These are phyloP conservation scores for Sebastes cheni DNA, from an alignment of 2,797 vertebrate species.

Conservation along the genomic window DNA sequence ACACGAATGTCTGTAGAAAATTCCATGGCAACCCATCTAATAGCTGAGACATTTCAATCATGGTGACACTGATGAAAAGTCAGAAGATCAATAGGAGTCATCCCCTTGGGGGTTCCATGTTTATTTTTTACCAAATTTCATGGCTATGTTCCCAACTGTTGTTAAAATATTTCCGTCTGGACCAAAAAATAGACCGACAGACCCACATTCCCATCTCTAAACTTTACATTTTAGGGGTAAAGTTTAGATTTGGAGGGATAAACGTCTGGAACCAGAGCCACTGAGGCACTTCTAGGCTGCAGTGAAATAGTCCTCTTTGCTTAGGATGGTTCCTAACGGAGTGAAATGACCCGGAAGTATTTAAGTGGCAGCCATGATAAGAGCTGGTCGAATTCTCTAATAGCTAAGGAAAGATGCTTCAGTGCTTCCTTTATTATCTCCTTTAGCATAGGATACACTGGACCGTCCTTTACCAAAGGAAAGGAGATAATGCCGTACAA, in stretches of 20 bases:
- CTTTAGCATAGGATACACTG: no score
- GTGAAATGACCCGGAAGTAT: not conserved
- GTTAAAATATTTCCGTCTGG: not conserved
- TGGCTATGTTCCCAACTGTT: not conserved
- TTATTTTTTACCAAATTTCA: not conserved
- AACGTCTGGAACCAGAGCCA: not conserved
- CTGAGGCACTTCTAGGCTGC: not conserved
- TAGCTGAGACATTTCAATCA: not conserved
- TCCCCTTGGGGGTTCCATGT: not conserved
- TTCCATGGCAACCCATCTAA: not conserved
- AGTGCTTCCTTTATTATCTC: not conserved
- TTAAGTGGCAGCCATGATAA: not conserved
- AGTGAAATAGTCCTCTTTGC: no score
- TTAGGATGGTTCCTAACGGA: not conserved
- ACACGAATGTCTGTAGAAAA: not conserved
- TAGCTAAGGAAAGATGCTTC: not conserved
- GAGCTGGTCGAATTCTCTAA: not conserved
- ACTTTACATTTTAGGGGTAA: no score
- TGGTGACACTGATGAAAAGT: not conserved
- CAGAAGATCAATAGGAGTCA: not conserved
- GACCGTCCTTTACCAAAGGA: rapidly evolving
- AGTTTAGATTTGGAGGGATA: not conserved
- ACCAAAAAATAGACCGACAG: not conserved
- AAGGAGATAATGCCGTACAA: no score
- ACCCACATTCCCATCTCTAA: not conserved